Evolutionary conservation across 2,113 vertebrate species (phyloP).

Genomic region (Tiliqua scincoides): DNA sequence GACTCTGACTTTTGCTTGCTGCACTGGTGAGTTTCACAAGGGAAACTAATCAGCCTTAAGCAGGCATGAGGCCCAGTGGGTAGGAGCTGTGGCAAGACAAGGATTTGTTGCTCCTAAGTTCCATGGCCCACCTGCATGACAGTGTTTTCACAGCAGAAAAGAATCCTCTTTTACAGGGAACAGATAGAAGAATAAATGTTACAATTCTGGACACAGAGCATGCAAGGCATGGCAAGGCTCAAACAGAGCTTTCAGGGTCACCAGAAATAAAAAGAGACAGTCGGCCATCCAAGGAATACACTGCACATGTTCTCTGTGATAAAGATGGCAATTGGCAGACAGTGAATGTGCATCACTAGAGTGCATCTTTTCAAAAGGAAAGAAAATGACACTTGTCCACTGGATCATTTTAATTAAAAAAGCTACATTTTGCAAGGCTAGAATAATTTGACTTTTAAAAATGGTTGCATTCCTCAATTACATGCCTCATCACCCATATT

Average conservation of each 20-base stretch:
- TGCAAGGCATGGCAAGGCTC: background rate
- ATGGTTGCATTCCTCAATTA: slow-evolving; percentile 6
- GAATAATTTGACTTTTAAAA: background rate
- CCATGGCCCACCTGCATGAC: background rate
- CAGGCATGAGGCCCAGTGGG: too few relatives aligned
- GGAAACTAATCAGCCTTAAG: too few relatives aligned
- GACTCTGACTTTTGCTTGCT: too few relatives aligned
- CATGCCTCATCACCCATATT: background rate
- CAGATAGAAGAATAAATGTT: background rate
- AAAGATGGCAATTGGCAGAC: background rate
- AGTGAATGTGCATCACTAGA: background rate
- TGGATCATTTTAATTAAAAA: slow-evolving; percentile 9
- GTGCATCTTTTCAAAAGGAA: background rate
- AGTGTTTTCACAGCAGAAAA: background rate
- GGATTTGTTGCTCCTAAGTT: background rate
- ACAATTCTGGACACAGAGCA: background rate
- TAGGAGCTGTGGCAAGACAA: too few relatives aligned
- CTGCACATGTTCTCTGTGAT: background rate
- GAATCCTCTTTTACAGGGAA: background rate
- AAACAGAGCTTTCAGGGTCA: background rate
- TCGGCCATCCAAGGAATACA: background rate
- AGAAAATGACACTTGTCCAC: background rate
- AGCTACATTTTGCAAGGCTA: background rate
- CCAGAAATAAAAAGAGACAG: background rate
- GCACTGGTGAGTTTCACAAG: too few relatives aligned